Evolutionary conservation across 2,888 invertebrate species (phyloP), one percentile per base, ranked within the genome.

Genomic region (Sphaeridia pumilis): DNA sequence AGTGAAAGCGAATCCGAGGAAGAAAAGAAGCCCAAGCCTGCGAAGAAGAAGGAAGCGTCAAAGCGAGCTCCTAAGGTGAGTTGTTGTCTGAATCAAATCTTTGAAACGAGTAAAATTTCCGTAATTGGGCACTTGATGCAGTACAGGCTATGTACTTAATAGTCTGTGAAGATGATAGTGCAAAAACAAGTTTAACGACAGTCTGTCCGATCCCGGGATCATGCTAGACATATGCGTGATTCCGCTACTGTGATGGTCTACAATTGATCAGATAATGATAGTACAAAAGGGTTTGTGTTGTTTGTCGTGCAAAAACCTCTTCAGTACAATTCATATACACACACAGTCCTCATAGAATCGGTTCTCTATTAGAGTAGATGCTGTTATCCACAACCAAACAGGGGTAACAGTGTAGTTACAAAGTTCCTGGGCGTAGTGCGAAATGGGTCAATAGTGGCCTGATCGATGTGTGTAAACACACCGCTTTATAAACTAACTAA

Each of bases 91-190:
- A 21, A 27, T 28, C 20, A 26, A 28, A 5, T 28, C 5, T 46
- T 31, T 14, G 78, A 69, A 67, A 92, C 90, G 90, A 90, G 90
- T 77, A 81, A 90, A 66, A 92, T 93, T 72, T 93, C 92, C 71
- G 89, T 89, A 5, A n/a, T 21, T 14, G 4, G 54, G 59, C 61
- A 59, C 59, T 57, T 54, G 35, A 34, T 57, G 59, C 61, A 61
- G 61, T 61, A 58, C 56, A 58, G 51, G 57, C 47, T 54, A 52
- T 86, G 84, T 67, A 90, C 41, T 44, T 46, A 31, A 52, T 24
- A 52, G 49, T 57, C 50, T 28, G 58, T 59, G 58, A 59, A 59
- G 59, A 59, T 46, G 48, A 48, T 48, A 57, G 59, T 60, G 60
- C 60, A 17, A 63, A 54, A 59, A 7, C 47, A 58, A 55, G 87